Evolutionary conservation across 2,113 vertebrate species (phyloP).

Genomic region (Chaenocephalus aceratus): DNA sequence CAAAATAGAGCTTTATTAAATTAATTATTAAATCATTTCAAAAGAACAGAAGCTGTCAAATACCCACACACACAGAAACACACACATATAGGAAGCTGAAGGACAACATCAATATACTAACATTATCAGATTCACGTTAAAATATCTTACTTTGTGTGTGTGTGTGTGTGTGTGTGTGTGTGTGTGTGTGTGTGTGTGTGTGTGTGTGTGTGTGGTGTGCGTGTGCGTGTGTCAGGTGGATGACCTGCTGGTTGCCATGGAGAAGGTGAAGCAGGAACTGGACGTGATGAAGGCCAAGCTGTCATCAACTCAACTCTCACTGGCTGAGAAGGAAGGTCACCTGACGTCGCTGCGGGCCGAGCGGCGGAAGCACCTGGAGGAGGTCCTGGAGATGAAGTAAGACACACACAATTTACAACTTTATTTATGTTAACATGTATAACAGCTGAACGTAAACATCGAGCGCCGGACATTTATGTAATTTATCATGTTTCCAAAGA

Average conservation of each 20-base stretch:
- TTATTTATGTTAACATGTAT: constrained; percentile 16
- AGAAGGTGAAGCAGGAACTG: constrained; percentile 97
- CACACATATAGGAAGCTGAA: neutral
- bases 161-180: constrained; percentile 28
- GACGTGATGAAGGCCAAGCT: constrained; percentile 98
- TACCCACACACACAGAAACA: neutral
- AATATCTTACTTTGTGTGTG: constrained; percentile 25
- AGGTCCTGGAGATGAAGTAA: constrained; percentile 99
- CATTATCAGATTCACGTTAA: neutral
- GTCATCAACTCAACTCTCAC: constrained; percentile 95
- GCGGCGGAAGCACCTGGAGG: constrained; percentile 96
- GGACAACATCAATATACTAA: neutral
- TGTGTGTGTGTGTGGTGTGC: constrained; percentile 39
- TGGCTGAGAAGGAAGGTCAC: constrained; percentile 97
- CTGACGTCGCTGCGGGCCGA: constrained; percentile 94
- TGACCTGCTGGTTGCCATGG: constrained; percentile 96
- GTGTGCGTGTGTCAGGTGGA: constrained; percentile 85
- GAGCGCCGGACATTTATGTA: neutral
- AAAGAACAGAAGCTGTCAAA: constrained; percentile 9
- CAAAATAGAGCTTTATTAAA: constrained; percentile 2
- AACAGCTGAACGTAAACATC: constrained; percentile 13
- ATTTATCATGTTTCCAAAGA: constrained; percentile 5
- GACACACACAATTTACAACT: constrained; percentile 55
- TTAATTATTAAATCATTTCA: constrained; percentile 2
- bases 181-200: constrained; percentile 43